Conservation (phyloP, 2,888 invertebrate species). For the Uloborus plumipes region DNA sequence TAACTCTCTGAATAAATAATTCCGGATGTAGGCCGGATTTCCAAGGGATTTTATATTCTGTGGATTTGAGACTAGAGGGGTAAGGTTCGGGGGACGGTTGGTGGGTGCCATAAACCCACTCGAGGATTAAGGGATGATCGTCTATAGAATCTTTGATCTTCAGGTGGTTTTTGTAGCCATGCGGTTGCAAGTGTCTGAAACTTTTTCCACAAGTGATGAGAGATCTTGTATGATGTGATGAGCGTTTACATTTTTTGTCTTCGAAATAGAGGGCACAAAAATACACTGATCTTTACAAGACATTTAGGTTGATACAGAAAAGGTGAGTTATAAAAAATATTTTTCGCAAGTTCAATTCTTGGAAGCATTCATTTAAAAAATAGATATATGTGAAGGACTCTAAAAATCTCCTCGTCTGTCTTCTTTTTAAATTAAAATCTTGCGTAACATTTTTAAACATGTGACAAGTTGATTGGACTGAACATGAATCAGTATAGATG, state of each 20-base stretch:
- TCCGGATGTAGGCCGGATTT: constrained; percentile 59
- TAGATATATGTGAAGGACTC: too few species aligned
- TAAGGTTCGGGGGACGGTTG: not conserved
- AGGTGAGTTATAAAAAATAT: too few species aligned
- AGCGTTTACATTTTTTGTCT: not conserved
- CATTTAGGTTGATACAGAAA: too few species aligned
- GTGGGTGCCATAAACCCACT: constrained; percentile 5
- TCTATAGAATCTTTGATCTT: constrained; percentile 30
- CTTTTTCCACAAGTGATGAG: constrained; percentile 35
- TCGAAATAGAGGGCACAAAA: too few species aligned
- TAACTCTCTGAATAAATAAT: constrained; percentile 64
- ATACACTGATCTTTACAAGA: too few species aligned
- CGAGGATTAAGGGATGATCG: constrained; percentile 49
- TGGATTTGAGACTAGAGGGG: constrained; percentile 28
- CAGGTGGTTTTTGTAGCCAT: constrained; percentile 47
- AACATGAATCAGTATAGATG: too few species aligned
- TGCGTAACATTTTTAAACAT: too few species aligned
- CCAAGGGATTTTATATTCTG: constrained; percentile 55
- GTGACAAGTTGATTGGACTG: too few species aligned
- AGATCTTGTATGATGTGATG: constrained; percentile 6
- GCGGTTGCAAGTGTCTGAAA: not conserved
- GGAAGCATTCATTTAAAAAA: too few species aligned
- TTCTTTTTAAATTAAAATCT: too few species aligned
- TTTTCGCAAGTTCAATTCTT: too few species aligned
- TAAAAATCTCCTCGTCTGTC: too few species aligned